Base-by-base conservation (phyloP, 2,888 invertebrate genomes). In the Brachylomia viminalis region DNA sequence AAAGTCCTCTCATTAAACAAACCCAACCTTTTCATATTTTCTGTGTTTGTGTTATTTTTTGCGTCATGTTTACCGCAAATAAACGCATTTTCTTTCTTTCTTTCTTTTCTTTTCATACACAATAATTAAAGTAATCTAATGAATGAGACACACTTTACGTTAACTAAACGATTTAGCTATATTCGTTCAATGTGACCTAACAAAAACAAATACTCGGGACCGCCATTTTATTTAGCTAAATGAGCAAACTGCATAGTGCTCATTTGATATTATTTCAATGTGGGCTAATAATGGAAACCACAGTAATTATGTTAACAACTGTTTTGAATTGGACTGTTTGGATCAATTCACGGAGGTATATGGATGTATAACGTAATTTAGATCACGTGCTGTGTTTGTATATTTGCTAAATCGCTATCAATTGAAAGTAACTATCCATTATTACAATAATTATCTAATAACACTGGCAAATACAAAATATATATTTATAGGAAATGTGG, bases 261-360 rank as follows among this genome's bases (percentile, higher is more conserved):
- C 74, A 77, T 83, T 83, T 76, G 49, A 83, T 82, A 83, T 83
- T 78, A 83, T 82, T 80, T 54, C 77, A 71, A 72, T 71, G 68
- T 54, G 54, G 38, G 11, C 70, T 84, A 76, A 80, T 82, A 72
- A 73, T 61, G 84, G 15, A 76, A 80, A 72, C 75, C 58, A 52
- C 70, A 61, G 72, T 68, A 84, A 80, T 84, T 84, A 76, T 65
- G 67, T 80, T 84, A 80, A 75, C 66, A 76, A 72, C 59, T 54
- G 58, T 67, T 84, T 75, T 70, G 70, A 80, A 72, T 84, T 64
- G n/a, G 4, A 62, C 30, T 70, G 47, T 79, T 78, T 49, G 49
- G 49, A 11, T 58, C 47, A 45, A 59, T 47, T 73, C 23, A 23
- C 27, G 6, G 0, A 66, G 38, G 45, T 30, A 47, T 58, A 66